A percentile compares a stretch with the other conserved stretches of the same genome.
phyloP scores from a whole-genome alignment of 1,140 invertebrate species.

The Drosophila littoralis region DNA sequence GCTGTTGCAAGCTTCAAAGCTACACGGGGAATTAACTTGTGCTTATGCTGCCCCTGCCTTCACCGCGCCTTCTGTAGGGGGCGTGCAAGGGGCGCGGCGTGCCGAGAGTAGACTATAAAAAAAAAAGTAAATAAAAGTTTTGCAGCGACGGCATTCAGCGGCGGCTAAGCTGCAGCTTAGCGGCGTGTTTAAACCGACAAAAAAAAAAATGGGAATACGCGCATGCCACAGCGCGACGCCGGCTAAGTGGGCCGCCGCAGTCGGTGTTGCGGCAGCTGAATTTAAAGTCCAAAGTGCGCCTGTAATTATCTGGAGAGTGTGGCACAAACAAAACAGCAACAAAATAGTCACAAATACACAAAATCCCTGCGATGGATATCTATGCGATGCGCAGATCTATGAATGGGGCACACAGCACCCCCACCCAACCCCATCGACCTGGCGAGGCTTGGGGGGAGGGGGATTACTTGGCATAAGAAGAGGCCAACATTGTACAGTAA shows the following conservation, averaged over 20 bases:
- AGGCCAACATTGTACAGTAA: background rate
- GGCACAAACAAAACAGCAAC: conserved; percentile 12
- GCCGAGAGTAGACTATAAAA: background rate
- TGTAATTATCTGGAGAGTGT: conserved; percentile 67
- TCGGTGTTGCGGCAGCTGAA: background rate
- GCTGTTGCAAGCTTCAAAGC: conserved; percentile 59
- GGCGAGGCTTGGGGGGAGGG: background rate
- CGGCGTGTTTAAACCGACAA: conserved; percentile 52
- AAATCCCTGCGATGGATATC: conserved; percentile 23
- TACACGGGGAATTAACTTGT: conserved; percentile 79
- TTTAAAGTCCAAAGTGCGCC: conserved; percentile 56
- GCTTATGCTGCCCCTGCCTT: conserved; percentile 64
- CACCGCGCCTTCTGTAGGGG: conserved; percentile 12
- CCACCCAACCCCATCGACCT: background rate
- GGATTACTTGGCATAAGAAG: background rate
- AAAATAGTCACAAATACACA: conserved; percentile 12
- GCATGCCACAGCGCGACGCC: conserved; percentile 22
- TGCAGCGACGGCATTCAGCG: conserved; percentile 37
- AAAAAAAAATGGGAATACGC: conserved; percentile 3
- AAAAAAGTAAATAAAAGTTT: conserved; percentile 30
- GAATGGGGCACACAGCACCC: conserved; percentile 2
- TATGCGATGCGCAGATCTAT: conserved; percentile 17
- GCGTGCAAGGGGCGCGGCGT: background rate
- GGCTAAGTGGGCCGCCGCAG: background rate
- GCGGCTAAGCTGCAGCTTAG: conserved; percentile 65